A percentile compares a stretch with the other conserved stretches of the same genome.
Conservation (phyloP, 2,113 vertebrate genomes). For the Tyto alba region DNA sequence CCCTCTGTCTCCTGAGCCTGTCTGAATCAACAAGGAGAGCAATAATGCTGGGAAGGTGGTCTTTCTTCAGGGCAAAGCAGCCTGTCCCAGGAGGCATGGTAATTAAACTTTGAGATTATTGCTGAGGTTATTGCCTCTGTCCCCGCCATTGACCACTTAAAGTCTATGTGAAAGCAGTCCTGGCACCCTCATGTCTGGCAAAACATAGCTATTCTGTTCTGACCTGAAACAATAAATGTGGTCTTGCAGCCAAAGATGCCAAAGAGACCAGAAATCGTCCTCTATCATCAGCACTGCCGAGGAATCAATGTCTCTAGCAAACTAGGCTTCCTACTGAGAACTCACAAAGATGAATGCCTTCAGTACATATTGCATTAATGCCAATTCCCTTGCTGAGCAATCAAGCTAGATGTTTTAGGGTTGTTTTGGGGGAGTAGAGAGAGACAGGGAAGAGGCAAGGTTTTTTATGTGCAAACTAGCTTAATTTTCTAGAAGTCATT, state of each 20-base stretch:
- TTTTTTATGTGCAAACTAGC: not conserved
- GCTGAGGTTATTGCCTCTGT: not conserved
- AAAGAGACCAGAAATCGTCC: not conserved
- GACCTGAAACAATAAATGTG: not conserved
- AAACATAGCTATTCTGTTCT: not conserved
- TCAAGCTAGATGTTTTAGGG: not conserved
- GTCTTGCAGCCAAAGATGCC: not conserved
- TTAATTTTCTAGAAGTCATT: not conserved
- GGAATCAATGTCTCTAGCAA: not conserved
- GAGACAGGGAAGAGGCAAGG: not conserved
- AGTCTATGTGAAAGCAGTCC: rapidly evolving
- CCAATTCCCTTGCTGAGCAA: not conserved
- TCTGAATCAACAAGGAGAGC: not conserved
- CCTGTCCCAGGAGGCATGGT: not conserved
- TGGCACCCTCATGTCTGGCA: not conserved
- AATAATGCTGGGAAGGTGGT: not conserved
- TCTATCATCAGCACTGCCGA: not conserved
- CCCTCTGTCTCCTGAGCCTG: not conserved
- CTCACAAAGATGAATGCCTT: not conserved
- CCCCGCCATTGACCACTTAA: not conserved
- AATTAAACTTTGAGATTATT: not conserved
- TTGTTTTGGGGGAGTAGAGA: not conserved
- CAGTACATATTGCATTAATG: not conserved
- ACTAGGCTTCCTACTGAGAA: not conserved
- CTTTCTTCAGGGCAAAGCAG: not conserved